Evolutionary conservation across 2,888 invertebrate species (phyloP), one percentile per base, ranked within the genome.

Genomic region (Eupithecia dodoneata): DNA sequence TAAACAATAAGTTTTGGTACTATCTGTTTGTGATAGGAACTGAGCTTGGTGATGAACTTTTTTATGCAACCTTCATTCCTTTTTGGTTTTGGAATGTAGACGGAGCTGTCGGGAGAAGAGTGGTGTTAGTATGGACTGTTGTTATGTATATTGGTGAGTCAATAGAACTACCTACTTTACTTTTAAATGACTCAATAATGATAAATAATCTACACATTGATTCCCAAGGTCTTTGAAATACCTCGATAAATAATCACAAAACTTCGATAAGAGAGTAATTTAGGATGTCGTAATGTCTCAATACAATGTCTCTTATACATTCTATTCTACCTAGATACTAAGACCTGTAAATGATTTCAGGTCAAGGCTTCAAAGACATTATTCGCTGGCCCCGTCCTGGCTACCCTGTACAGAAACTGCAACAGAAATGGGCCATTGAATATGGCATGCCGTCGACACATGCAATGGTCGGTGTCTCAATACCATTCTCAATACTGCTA

Each of bases 361-460:
- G 98, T 71, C 99, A 99, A 95, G 97, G 97, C 52, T 95, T 98
- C 78, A 99, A 99, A 95, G 99, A 99, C 87, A 95, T 99, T 79
- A 96, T 99, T 76, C 94, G 97, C 80, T 98, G 98, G 98, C 98
- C 98, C 2, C 96, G 99, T 80, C 99, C 99, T 0, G 96, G 97
- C 0, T 97, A 97, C 73, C 98, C 99, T 0, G 98, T 98, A 0
- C 96, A 97, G 79, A 96, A 97, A 83, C 91, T 99, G 67, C 98
- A 99, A 89, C 96, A 96, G 70, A 98, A 98, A 93, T 99, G 98
- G 98, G 97, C 97, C 2, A 93, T 98, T 83, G 99, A 99, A 89
- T 99, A 98, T 94, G 99, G 99, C 15, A 98, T 99, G 98, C 99
- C 99, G 2, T 99, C 98, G 15, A 99, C 99, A 1, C 99, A 99